A percentile compares a stretch with the other conserved stretches of the same genome.
phyloP scores from a whole-genome alignment of 2,113 vertebrate species.

The Laticauda laticaudata region DNA sequence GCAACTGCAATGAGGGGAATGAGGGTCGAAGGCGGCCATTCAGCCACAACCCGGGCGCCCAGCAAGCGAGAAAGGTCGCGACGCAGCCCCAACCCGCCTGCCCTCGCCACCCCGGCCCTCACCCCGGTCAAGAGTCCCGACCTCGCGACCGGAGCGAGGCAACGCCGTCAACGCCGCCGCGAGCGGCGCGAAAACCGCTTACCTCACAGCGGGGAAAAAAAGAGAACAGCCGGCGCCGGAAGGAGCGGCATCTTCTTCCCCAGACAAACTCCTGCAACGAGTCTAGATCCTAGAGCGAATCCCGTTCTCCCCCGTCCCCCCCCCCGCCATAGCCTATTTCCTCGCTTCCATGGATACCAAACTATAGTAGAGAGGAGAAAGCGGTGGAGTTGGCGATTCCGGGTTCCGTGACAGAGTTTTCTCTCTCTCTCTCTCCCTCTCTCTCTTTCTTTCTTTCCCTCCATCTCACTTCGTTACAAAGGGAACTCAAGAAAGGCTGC shows the following conservation, averaged over 20 bases:
- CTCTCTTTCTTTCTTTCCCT: no score
- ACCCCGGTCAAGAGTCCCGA: neutral
- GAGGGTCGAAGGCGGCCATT: neutral
- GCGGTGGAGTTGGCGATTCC: neutral
- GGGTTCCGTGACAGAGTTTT: neutral
- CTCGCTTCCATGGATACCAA: neutral
- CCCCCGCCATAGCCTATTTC: neutral
- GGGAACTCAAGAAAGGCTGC: neutral
- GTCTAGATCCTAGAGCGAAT: neutral
- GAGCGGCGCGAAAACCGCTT: neutral
- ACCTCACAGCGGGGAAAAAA: neutral
- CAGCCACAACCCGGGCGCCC: neutral
- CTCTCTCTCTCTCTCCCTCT: neutral
- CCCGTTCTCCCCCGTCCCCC: rapidly evolving
- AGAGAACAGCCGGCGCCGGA: neutral
- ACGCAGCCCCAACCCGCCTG: neutral
- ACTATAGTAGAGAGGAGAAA: neutral
- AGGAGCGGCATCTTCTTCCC: neutral
- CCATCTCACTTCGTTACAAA: neutral
- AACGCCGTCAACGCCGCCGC: neutral
- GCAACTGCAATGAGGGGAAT: no score
- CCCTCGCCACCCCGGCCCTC: neutral
- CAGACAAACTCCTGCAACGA: neutral
- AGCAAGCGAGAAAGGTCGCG: neutral
- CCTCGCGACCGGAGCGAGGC: no score